These are phyloP conservation scores for Aphidius colemani DNA, from an alignment of 2,888 invertebrate species.

Conservation along the genomic window DNA sequence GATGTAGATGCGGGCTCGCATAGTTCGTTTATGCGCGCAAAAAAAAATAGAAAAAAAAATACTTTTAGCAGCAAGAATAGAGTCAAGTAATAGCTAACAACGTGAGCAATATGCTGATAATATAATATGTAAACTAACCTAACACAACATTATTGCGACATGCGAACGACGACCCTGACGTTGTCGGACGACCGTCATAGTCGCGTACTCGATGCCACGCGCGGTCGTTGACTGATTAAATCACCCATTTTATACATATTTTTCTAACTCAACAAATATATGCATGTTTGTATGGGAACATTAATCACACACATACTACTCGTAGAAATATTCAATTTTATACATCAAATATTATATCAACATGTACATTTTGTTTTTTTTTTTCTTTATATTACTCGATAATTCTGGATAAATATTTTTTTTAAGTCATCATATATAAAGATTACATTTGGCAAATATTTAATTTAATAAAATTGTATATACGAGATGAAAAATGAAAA, in stretches of 20 bases:
- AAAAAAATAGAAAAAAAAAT: neutral
- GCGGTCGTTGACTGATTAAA: slow-evolving; percentile 57
- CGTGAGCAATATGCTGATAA: slow-evolving; percentile 39
- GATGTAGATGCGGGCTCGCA: slow-evolving; percentile 36
- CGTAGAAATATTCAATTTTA: slow-evolving; percentile 2
- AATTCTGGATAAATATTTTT: no score
- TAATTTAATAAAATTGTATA: no score
- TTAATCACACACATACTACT: neutral
- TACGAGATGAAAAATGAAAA: no score
- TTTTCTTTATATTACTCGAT: no score
- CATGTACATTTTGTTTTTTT: neutral
- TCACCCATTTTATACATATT: neutral
- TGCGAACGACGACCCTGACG: slow-evolving; percentile 53
- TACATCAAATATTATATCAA: neutral
- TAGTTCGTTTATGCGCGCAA: slow-evolving; percentile 35
- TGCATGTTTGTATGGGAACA: neutral
- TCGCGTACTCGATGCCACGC: slow-evolving; percentile 31
- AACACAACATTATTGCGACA: slow-evolving; percentile 45
- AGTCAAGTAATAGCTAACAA: slow-evolving; percentile 25
- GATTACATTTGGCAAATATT: no score
- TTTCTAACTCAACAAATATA: no score
- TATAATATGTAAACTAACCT: slow-evolving; percentile 45
- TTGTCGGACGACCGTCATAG: slow-evolving; percentile 24
- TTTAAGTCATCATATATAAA: no score
- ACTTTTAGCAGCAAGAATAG: slow-evolving; percentile 8